phyloP scores from a whole-genome alignment of 92 coral and sea anemone genomes.

The Galaxea fascicularis region DNA sequence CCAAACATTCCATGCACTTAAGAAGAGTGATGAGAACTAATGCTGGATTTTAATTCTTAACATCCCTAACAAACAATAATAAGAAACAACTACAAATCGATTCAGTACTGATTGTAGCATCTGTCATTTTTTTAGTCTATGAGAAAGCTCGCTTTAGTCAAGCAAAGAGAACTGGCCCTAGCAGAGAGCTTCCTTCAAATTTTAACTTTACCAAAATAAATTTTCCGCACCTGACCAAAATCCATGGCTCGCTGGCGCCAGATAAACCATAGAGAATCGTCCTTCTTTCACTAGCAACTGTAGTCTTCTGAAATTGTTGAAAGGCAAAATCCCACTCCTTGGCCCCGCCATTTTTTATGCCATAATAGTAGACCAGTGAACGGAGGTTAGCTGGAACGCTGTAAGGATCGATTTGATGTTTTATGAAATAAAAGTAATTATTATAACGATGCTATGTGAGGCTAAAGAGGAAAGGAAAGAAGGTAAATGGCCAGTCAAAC shows the following conservation, averaged over 20 bases:
- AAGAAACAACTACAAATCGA: no score
- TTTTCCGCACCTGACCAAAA: constrained; percentile 55
- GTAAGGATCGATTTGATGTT: not conserved
- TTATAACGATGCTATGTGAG: not conserved
- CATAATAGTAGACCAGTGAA: constrained; percentile 71
- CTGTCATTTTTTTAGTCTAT: no score
- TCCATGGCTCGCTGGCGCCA: constrained; percentile 70
- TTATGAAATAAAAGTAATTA: no score
- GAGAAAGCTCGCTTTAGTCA: not conserved
- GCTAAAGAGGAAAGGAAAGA: not conserved
- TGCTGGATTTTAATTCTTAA: no score
- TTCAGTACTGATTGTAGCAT: no score
- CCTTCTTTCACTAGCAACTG: constrained; percentile 58
- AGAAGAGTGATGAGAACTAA: no score
- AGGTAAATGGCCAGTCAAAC: not conserved
- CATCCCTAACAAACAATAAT: no score
- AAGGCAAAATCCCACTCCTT: constrained; percentile 86
- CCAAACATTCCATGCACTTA: no score
- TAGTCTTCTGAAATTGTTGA: constrained; percentile 63
- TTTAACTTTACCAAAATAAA: no score
- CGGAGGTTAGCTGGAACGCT: constrained; percentile 83
- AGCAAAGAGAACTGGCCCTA: no score
- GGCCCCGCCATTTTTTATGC: constrained; percentile 76
- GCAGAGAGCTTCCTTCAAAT: not conserved
- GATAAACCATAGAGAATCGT: constrained; percentile 66